These are phyloP conservation scores for Chrysotoxum bicinctum DNA, from an alignment of 2,888 invertebrate species.

Conservation along the genomic window DNA sequence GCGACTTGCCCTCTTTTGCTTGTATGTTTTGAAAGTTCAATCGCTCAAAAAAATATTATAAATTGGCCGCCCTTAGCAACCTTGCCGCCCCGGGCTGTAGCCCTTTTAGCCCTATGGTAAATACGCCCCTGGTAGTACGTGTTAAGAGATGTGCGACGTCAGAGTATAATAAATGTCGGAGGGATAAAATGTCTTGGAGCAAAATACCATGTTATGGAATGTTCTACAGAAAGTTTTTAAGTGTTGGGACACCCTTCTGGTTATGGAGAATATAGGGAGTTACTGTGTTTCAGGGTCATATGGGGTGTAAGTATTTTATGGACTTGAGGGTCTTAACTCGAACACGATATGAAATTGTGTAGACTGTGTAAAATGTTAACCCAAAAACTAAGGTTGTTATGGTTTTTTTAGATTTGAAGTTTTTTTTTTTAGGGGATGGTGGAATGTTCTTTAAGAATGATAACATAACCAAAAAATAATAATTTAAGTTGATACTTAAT, in stretches of 20 bases:
- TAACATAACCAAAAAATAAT: neutral
- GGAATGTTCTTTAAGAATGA: neutral
- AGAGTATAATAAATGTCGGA: neutral
- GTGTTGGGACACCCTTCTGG: constrained; percentile 7
- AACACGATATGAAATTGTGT: neutral
- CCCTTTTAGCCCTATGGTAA: no score
- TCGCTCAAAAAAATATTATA: no score
- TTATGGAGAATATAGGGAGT: neutral
- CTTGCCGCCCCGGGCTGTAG: no score
- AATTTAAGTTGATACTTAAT: neutral
- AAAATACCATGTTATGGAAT: constrained; percentile 15
- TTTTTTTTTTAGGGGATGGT: neutral
- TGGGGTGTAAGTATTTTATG: neutral
- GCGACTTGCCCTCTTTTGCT: no score
- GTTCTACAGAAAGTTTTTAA: constrained; percentile 14
- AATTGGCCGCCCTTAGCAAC: no score
- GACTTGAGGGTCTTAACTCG: neutral
- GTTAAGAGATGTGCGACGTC: neutral
- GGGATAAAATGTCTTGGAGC: constrained; percentile 6
- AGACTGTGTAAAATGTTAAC: neutral
- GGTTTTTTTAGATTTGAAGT: neutral
- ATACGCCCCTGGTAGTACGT: neutral
- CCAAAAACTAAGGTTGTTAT: neutral
- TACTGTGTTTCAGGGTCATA: neutral
- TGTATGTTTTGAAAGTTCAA: no score